These are phyloP conservation scores for Lasioglossum morio DNA, from an alignment of 2,888 invertebrate species.

Conservation along the genomic window DNA sequence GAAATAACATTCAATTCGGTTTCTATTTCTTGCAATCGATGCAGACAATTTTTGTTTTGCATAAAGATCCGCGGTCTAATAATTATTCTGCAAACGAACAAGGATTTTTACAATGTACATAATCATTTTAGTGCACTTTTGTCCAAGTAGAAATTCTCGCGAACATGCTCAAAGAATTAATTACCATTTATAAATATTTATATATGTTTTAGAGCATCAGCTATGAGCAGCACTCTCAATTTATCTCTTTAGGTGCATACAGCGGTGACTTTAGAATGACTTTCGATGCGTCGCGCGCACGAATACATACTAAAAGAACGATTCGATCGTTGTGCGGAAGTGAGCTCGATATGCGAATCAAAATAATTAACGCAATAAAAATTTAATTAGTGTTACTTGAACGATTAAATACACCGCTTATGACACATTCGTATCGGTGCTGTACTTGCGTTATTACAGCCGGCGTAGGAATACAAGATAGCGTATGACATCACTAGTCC, in stretches of 20 bases:
- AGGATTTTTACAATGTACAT: background rate
- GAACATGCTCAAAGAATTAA: background rate
- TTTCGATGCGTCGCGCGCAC: background rate
- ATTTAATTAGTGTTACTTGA: background rate
- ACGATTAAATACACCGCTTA: background rate
- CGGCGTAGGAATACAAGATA: constrained; percentile 81
- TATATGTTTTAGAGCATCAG: background rate
- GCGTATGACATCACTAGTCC: constrained; percentile 82
- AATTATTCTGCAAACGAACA: background rate
- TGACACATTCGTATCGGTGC: constrained; percentile 36
- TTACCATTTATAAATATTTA: background rate
- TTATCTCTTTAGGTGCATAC: background rate
- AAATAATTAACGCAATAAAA: background rate
- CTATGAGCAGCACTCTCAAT: background rate
- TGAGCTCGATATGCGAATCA: background rate
- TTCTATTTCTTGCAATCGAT: too few relatives aligned
- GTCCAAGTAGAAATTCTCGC: background rate
- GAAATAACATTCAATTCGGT: too few relatives aligned
- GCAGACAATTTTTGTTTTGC: too few relatives aligned
- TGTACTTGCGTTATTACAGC: constrained; percentile 54
- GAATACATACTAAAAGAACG: background rate
- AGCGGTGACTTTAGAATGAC: background rate
- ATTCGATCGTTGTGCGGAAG: background rate
- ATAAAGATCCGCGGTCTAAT: background rate
- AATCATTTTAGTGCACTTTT: background rate